These are phyloP conservation scores for Dryadula phaetusa DNA, from an alignment of 2,888 invertebrate genomes.

Conservation along the genomic window DNA sequence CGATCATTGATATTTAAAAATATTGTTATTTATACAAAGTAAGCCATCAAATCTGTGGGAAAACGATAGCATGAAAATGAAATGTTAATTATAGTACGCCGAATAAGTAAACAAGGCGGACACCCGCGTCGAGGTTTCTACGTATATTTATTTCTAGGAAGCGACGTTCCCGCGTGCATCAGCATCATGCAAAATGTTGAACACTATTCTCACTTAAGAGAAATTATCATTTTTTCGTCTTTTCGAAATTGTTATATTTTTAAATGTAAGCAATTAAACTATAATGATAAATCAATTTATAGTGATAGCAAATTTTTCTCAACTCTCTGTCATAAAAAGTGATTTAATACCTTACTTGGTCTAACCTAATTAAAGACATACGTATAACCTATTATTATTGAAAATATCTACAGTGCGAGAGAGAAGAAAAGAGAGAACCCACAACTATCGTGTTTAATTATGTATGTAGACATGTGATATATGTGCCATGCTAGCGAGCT, in stretches of 20 bases:
- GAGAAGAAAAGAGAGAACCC: no score
- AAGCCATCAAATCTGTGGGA: constrained; percentile 43
- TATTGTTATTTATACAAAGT: constrained; percentile 38
- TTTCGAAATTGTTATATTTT: not conserved
- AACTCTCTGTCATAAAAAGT: no score
- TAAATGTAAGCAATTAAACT: no score
- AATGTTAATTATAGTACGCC: constrained; percentile 63
- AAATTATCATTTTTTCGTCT: not conserved
- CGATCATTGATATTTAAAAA: constrained; percentile 20
- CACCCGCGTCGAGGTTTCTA: constrained; percentile 61
- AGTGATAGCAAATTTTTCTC: no score
- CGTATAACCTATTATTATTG: no score
- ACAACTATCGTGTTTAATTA: no score
- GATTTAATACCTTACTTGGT: no score
- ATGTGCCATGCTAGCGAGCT: no score
- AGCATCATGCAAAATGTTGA: constrained; percentile 22
- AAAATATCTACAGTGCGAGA: no score
- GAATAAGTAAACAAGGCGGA: constrained; percentile 67
- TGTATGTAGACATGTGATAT: no score
- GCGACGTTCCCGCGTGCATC: constrained; percentile 13
- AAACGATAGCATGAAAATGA: constrained; percentile 54
- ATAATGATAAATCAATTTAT: no score
- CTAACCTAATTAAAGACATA: no score
- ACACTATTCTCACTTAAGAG: constrained; percentile 5
- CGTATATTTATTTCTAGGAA: constrained; percentile 41